Evolutionary conservation across 1,140 invertebrate genomes (phyloP).

Genomic region (Oppia nitens): DNA sequence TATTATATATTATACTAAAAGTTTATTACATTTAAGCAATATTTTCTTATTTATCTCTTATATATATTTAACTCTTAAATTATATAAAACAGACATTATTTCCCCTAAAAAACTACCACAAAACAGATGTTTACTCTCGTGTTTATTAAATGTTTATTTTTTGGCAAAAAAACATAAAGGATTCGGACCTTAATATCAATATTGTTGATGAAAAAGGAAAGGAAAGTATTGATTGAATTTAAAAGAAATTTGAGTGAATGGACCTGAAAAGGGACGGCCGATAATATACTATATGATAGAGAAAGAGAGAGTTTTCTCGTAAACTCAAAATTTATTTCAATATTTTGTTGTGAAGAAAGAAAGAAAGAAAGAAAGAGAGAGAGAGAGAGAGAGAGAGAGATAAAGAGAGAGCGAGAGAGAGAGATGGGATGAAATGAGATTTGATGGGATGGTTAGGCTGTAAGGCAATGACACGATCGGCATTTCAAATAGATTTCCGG

Average conservation of each 20-base stretch:
- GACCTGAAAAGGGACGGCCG: no score
- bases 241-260: not conserved
- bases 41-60: no score
- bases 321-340: no score
- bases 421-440: no score
- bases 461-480: not conserved
- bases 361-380: not conserved
- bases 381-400: not conserved
- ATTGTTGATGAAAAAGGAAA: not conserved
- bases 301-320: no score
- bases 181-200: not conserved
- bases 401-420: not conserved
- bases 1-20: no score
- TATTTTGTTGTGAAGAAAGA: no score
- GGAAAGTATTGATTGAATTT: not conserved
- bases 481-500: not conserved
- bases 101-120: not conserved
- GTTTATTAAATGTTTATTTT: no score
- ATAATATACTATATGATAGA: no score
- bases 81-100: not conserved
- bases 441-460: not conserved
- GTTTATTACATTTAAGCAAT: no score
- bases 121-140: not conserved
- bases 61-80: not conserved
- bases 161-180: not conserved